phyloP scores from a whole-genome alignment of 2,797 vertebrate species.

The Ctenosaura bakeri region DNA sequence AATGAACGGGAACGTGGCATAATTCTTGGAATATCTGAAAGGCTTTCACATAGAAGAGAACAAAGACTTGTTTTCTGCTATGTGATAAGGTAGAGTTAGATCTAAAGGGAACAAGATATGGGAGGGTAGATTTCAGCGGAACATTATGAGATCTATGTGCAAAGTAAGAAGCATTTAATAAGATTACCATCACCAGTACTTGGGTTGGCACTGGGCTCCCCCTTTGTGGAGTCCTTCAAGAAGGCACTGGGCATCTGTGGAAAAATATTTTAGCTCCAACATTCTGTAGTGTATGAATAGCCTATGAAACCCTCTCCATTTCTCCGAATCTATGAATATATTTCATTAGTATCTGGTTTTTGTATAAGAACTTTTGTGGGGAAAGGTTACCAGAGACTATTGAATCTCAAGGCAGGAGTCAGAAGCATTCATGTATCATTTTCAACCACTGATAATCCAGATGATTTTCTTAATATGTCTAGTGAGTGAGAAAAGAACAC shows the following conservation, averaged over 20 bases:
- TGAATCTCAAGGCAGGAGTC: not conserved
- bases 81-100: not conserved
- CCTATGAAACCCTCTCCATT: not conserved
- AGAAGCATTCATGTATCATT: not conserved
- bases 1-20: not conserved
- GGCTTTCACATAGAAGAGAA: not conserved
- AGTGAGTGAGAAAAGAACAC: slow-evolving; percentile 19
- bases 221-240: no score
- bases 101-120: not conserved
- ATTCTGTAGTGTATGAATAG: not conserved
- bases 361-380: not conserved
- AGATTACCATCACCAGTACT: no score
- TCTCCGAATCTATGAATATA: not conserved
- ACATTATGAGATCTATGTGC: not conserved
- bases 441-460: not conserved
- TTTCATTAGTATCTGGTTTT: not conserved
- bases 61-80: not conserved
- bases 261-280: not conserved
- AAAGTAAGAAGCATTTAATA: no score
- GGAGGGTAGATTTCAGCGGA: not conserved
- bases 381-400: not conserved
- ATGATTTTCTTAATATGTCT: slow-evolving; percentile 1
- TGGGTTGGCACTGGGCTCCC: no score
- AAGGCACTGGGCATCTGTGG: not conserved
- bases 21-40: not conserved